Evolutionary conservation across 2,888 invertebrate species (phyloP), one percentile per base, ranked within the genome.

Genomic region (Andrena hattorfiana): DNA sequence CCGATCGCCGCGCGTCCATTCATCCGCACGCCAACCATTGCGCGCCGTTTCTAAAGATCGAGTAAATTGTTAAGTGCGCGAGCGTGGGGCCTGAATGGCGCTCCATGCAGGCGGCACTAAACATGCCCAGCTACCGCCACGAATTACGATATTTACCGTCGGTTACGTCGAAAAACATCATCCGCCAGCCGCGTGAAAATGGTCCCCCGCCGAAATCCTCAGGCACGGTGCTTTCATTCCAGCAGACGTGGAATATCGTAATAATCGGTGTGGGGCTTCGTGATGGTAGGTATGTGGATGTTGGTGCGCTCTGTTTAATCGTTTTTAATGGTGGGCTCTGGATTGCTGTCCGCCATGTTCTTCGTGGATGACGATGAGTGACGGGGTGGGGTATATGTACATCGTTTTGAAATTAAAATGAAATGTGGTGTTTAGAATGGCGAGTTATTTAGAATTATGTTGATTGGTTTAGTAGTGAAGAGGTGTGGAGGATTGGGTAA

Each of bases 51-150:
- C 80, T 81, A 81, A 81, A 68, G 80, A 73, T 73, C 81, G 54
- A 54, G 67, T 73, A 81, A 81, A 81, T 81, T 81, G 81, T 81
- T 80, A 79, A 80, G 73, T 68, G 81, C 54, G 42, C 79, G 23
- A 73, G 74, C 60, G 79, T 4, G 68, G 26, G 32, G 72, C n/a
- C 8, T 81, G 56, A 81, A 81, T 81, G 49, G 13, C 26, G 16
- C 23, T 64, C 67, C 54, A 49, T 62, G 32, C 51, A n/a, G 23
- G 26, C 49, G 62, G 76, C 54, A 23, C 35, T 67, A 62, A 62
- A 62, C 7, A 20, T n/a, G 49, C 51, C 66, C 16, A n/a, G 35
- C 63, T 26, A 32, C 66, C 51, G 78, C 20, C 73, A 62, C 80
- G 80, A 81, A 80, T 81, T 81, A 81, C 81, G 81, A 80, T 68